phyloP scores from a whole-genome alignment of 2,113 vertebrate species.

The Xiphophorus maculatus region DNA sequence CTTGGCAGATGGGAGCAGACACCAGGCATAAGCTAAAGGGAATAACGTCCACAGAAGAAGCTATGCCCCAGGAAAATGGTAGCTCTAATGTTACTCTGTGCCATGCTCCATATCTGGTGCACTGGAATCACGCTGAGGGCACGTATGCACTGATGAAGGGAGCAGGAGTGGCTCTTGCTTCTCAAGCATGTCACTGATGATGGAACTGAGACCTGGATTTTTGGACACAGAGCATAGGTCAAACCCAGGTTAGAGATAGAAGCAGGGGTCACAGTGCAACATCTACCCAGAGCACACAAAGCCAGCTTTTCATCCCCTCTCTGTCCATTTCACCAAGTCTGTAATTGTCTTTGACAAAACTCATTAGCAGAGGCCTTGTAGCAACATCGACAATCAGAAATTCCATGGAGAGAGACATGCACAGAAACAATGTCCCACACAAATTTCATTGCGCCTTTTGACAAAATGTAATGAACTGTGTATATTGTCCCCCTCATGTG shows the following conservation, averaged over 20 bases:
- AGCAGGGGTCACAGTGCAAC: slow-evolving; percentile 70
- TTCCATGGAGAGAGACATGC: slow-evolving; percentile 82
- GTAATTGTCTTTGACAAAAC: slow-evolving; percentile 90
- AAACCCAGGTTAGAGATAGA: slow-evolving; percentile 80
- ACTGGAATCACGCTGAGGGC: slow-evolving; percentile 37
- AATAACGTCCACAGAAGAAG: slow-evolving; percentile 20
- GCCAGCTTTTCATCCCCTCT: slow-evolving; percentile 84
- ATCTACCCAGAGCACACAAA: slow-evolving; percentile 82
- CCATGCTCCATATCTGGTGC: slow-evolving; percentile 33
- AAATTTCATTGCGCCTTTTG: slow-evolving; percentile 85
- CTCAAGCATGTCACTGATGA: slow-evolving; percentile 22
- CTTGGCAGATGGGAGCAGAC: slow-evolving; percentile 20
- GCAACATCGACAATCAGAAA: slow-evolving; percentile 82
- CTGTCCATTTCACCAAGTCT: slow-evolving; percentile 73
- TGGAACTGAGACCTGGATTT: slow-evolving; percentile 58
- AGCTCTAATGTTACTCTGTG: slow-evolving; percentile 33
- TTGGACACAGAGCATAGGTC: slow-evolving; percentile 71
- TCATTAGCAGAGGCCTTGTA: slow-evolving; percentile 88
- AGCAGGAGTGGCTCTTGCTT: slow-evolving; percentile 53
- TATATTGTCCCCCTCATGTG: slow-evolving; percentile 80
- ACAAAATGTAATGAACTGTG: slow-evolving; percentile 90
- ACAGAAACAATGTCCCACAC: slow-evolving; percentile 82
- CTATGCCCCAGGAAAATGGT: slow-evolving; percentile 55
- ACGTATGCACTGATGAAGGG: slow-evolving; percentile 45
- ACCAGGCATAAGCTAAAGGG: background rate